Evolutionary conservation across 2,113 vertebrate species (phyloP).

Genomic region (Rostratula benghalensis): DNA sequence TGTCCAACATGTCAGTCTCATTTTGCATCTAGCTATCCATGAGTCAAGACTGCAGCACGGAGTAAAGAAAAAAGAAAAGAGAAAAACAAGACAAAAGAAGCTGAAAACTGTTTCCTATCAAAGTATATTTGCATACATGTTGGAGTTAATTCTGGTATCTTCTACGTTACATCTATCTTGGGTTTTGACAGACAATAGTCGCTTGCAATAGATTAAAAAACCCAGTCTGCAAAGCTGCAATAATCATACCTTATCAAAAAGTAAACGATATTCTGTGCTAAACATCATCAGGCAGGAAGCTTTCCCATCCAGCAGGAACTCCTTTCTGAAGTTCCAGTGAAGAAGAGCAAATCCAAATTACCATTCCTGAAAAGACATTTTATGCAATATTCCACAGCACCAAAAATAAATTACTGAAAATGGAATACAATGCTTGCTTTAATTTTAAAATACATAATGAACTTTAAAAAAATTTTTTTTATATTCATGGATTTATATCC

Average conservation of each 20-base stretch:
- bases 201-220: not conserved
- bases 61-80: conserved; percentile 39
- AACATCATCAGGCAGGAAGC: not conserved
- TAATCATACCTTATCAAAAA: not conserved
- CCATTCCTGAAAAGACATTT: not conserved
- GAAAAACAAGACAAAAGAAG: conserved; percentile 54
- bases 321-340: not conserved
- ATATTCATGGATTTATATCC: not conserved
- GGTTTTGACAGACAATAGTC: not conserved
- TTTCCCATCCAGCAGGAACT: not conserved
- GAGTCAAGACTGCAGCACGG: conserved; percentile 48
- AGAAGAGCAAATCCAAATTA: not conserved
- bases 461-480: not conserved
- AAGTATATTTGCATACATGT: conserved; percentile 29
- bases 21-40: conserved; percentile 71
- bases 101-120: conserved; percentile 22
- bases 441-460: not conserved
- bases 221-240: not conserved
- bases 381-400: not conserved
- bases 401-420: not conserved
- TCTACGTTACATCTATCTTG: not conserved
- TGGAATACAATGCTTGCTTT: not conserved
- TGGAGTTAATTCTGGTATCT: conserved; percentile 5
- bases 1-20: conserved; percentile 77
- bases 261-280: not conserved